Evolutionary conservation across 1,140 invertebrate species (phyloP).

Genomic region (Diorhabda carinulata): DNA sequence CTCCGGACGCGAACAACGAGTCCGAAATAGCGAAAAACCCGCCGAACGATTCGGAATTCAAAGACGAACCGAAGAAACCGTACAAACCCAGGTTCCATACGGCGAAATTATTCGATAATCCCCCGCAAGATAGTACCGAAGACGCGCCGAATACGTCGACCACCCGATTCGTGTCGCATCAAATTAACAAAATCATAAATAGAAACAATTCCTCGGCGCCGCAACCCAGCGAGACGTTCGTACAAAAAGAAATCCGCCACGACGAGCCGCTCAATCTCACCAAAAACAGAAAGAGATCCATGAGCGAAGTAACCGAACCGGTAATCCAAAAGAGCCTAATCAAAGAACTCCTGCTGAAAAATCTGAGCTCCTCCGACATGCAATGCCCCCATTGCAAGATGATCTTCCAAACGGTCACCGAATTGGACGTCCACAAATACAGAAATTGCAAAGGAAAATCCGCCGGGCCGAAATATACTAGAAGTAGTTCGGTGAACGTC

Average conservation of each 20-base stretch:
- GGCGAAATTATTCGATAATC: constrained; percentile 28
- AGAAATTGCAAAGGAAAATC: constrained; percentile 45
- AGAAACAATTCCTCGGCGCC: constrained; percentile 41
- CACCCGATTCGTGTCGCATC: constrained; percentile 35
- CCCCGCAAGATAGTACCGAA: constrained; percentile 26
- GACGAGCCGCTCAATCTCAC: constrained; percentile 66
- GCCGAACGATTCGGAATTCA: constrained; percentile 47
- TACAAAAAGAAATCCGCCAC: not conserved
- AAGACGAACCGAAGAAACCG: constrained; percentile 53
- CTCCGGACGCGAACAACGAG: constrained; percentile 29
- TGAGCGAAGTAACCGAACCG: constrained; percentile 49
- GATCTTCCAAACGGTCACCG: constrained; percentile 47
- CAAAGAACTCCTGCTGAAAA: constrained; percentile 75
- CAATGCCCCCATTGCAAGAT: constrained; percentile 47
- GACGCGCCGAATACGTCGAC: constrained; percentile 26
- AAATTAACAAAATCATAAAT: constrained; percentile 44
- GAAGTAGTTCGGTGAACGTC: constrained; percentile 47
- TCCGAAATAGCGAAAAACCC: constrained; percentile 21
- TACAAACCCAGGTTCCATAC: constrained; percentile 47
- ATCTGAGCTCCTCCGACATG: constrained; percentile 42
- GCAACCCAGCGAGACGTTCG: not conserved
- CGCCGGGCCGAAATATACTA: constrained; percentile 37
- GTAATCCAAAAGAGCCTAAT: constrained; percentile 55
- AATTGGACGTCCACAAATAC: constrained; percentile 45
- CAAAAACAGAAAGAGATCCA: constrained; percentile 59